Conservation (phyloP, 1,140 invertebrate genomes). For the Drosophila punjabiensis region DNA sequence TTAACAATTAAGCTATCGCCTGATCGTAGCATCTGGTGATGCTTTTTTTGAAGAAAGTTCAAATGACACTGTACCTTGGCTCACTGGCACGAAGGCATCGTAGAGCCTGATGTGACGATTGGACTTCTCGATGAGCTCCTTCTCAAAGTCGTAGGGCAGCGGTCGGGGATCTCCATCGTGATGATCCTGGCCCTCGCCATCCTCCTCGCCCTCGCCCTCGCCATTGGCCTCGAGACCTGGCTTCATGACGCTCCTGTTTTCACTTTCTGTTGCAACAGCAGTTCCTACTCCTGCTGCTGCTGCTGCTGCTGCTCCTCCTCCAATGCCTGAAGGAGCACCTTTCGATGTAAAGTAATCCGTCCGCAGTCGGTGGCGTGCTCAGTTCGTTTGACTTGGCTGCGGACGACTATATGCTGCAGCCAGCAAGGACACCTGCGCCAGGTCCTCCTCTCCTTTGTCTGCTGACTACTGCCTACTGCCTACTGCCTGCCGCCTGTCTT, state of each 20-base stretch:
- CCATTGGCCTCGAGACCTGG: constrained; percentile 16
- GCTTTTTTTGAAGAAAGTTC: not conserved
- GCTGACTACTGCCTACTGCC: constrained; percentile 19
- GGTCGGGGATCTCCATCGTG: constrained; percentile 67
- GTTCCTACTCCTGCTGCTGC: not conserved
- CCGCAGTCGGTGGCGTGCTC: constrained; percentile 58
- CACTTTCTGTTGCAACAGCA: constrained; percentile 1
- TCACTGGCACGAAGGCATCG: constrained; percentile 59
- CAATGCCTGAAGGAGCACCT: constrained; percentile 12
- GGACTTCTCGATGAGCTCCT: constrained; percentile 73
- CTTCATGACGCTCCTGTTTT: constrained; percentile 46
- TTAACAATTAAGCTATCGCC: too few species aligned
- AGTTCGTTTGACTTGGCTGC: constrained; percentile 60
- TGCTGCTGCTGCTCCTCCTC: constrained; percentile 4
- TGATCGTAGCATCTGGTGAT: too few species aligned
- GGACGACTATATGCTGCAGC: constrained; percentile 28
- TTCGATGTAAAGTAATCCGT: constrained; percentile 32
- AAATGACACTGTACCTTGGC: constrained; percentile 36
- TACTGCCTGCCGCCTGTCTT: constrained; percentile 50
- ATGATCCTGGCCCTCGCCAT: constrained; percentile 53
- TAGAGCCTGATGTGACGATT: constrained; percentile 68
- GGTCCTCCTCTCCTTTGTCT: constrained; percentile 15
- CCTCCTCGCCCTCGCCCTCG: constrained; percentile 46
- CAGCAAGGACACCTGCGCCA: constrained; percentile 48
- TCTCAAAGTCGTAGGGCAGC: constrained; percentile 77